Evolutionary conservation across 2,888 invertebrate genomes (phyloP), one percentile per base, ranked within the genome.

Genomic region (Leptopilina syphax): DNA sequence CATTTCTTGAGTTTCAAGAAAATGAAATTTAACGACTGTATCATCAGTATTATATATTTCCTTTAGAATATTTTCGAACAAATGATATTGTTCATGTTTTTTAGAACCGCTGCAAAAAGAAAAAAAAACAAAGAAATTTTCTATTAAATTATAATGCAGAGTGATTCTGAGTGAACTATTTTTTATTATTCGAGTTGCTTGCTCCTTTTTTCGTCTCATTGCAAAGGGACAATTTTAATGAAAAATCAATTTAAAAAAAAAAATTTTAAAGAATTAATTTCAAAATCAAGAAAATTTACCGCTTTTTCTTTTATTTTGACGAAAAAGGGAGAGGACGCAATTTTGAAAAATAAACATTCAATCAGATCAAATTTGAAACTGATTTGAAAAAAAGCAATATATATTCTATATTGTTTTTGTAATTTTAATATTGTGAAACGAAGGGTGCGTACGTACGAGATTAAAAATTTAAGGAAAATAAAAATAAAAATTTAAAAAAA

Each of bases 381-480:
- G 24, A 68, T 68, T 68, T 68, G 27, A 47, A 70, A 54, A 47
- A 70, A 54, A 50, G 54, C 24, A 54, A 10, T 50, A 50, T 47
- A 50, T 50, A 50, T 50, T 10, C 12, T 50, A 50, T 54, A 67
- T 73, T 73, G 57, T 73, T 73, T 34, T 73, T 73, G 73, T 73
- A 73, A 73, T 73, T 73, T 73, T 73, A 73, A 73, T 73, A 73
- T 65, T 63, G 70, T 79, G 73, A 44, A 77, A 65, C 66, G 79
- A 78, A 73, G 57, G 80, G 80, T 77, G 66, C 79, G 84, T 79
- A 81, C 83, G 83, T 77, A 78, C 85, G 82, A 79, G 73, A 81
- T 82, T 78, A 84, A 79, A 34, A 34, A 34, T 34, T 34, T 34
- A 34, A 34, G 34, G 34, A 34, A 34, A 34, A 34, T 34, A 34